These are phyloP conservation scores for Malacoctenus gilli DNA, from an alignment of 2,797 vertebrate species.

Conservation along the genomic window DNA sequence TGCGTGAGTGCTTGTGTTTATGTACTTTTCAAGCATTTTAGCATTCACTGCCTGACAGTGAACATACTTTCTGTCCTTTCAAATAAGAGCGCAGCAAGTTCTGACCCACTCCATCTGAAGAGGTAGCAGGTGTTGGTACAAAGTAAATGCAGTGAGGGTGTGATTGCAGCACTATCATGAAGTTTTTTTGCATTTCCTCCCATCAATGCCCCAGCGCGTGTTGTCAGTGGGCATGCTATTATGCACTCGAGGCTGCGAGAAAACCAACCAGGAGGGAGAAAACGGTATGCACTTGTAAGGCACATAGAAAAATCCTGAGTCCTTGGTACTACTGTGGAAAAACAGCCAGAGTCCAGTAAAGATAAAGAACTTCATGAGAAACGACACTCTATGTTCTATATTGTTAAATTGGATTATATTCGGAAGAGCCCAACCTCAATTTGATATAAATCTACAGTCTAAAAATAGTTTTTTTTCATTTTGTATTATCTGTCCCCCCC, in stretches of 20 bases:
- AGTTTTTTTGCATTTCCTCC: not conserved
- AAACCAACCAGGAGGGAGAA: not conserved
- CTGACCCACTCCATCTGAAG: not conserved
- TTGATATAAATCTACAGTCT: no score
- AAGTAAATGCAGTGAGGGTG: not conserved
- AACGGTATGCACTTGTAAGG: not conserved
- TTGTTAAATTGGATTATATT: no score
- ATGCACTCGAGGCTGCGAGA: not conserved
- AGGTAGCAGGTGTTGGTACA: not conserved
- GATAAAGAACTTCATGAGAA: no score
- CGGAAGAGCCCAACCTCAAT: no score
- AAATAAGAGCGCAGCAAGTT: not conserved
- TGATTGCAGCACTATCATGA: not conserved
- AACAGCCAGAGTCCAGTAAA: no score
- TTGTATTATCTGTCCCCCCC: not conserved
- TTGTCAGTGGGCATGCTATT: not conserved
- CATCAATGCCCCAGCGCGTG: not conserved
- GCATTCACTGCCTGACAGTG: slow-evolving; percentile 5
- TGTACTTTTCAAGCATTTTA: no score
- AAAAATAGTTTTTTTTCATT: no score
- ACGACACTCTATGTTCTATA: no score
- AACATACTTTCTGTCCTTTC: not conserved
- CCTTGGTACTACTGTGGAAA: not conserved
- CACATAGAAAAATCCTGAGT: not conserved
- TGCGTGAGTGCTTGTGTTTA: no score